Conservation (phyloP, 2,113 vertebrate genomes). For the Hemicordylus capensis region DNA sequence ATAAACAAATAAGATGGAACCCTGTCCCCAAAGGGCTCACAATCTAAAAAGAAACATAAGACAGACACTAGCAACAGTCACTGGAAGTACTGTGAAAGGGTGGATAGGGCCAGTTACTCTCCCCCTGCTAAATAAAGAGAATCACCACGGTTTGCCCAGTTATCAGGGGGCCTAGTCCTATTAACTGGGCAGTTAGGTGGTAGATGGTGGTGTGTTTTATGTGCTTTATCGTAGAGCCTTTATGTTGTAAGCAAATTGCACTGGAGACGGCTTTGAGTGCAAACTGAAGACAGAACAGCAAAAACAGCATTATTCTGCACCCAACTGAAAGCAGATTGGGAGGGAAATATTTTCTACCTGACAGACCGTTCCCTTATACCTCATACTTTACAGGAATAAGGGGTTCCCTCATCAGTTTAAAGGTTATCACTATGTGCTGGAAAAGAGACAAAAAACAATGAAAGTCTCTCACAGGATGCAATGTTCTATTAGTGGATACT, state of each 20-base stretch:
- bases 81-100: too few species aligned
- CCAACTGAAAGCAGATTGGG: slow-evolving; percentile 53
- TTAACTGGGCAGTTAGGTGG: background rate
- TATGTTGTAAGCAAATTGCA: slow-evolving; percentile 54
- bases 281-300: slow-evolving; percentile 53
- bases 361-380: slow-evolving; percentile 47
- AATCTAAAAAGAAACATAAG: too few species aligned
- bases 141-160: too few species aligned
- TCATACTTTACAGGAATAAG: slow-evolving; percentile 51
- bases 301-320: slow-evolving; percentile 47
- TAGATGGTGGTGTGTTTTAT: slow-evolving; percentile 49
- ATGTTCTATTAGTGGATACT: slow-evolving; percentile 67
- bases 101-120: too few species aligned
- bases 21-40: too few species aligned
- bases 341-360: slow-evolving; percentile 62
- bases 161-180: too few species aligned
- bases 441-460: slow-evolving; percentile 65
- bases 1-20: too few species aligned
- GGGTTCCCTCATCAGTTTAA: slow-evolving; percentile 48
- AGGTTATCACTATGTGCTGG: slow-evolving; percentile 58
- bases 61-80: too few species aligned
- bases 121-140: too few species aligned
- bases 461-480: slow-evolving; percentile 52
- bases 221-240: too few species aligned
- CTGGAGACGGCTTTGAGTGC: slow-evolving; percentile 62